A percentile compares a stretch with the other conserved stretches of the same genome.
Evolutionary conservation across 2,797 vertebrate genomes (phyloP).

Genomic region (Etheostoma perlongum): DNA sequence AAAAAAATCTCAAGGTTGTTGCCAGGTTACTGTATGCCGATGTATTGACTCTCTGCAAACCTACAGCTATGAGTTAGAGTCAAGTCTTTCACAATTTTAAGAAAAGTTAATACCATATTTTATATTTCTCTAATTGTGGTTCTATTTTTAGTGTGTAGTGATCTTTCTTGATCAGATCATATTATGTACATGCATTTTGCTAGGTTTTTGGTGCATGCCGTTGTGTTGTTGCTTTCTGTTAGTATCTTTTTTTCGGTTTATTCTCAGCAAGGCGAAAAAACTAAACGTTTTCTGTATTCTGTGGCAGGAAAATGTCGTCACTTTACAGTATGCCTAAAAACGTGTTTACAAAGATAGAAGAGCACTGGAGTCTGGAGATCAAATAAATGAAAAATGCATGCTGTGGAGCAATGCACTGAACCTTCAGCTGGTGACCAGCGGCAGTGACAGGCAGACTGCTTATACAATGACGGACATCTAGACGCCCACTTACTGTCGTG

Average conservation of each 20-base stretch:
- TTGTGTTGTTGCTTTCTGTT: not conserved
- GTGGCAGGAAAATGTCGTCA: no score
- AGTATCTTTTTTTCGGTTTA: not conserved
- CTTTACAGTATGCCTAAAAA: not conserved
- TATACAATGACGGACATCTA: not conserved
- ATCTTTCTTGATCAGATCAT: not conserved
- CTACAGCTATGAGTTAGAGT: not conserved
- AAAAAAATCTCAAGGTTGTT: not conserved
- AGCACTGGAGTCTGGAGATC: not conserved
- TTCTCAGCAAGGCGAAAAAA: no score
- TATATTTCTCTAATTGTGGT: not conserved
- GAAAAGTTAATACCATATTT: not conserved
- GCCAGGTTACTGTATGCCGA: not conserved
- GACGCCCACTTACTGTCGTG: slow-evolving; percentile 15
- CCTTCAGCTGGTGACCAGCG: not conserved
- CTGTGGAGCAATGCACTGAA: not conserved
- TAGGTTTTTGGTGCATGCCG: no score
- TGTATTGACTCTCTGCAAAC: slow-evolving; percentile 11
- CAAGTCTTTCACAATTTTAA: not conserved
- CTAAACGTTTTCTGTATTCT: no score
- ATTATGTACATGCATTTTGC: not conserved
- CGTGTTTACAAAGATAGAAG: not conserved
- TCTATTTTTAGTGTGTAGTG: not conserved
- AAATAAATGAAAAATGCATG: not conserved
- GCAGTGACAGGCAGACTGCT: not conserved